These are phyloP conservation scores for Stichopus horrens DNA, from an alignment of 53 echinoderm and acorn worm genomes.

Conservation along the genomic window DNA sequence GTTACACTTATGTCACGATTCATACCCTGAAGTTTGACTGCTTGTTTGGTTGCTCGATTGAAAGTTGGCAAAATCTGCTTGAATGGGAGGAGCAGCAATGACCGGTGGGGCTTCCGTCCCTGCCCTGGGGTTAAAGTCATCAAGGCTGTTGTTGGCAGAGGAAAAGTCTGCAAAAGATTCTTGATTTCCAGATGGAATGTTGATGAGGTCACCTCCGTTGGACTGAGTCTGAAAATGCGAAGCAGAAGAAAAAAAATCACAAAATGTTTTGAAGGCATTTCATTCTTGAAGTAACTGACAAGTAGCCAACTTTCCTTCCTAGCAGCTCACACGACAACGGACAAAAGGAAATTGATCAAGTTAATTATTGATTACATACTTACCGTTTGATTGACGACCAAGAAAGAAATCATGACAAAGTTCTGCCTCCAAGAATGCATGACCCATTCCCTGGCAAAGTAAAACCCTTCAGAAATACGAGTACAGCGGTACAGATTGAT, in stretches of 20 bases:
- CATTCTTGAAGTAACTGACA: not conserved
- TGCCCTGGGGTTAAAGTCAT: constrained; percentile 92
- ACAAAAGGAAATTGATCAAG: too few species aligned
- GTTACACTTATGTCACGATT: not conserved
- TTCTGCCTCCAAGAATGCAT: too few species aligned
- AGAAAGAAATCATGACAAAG: too few species aligned
- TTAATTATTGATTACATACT: too few species aligned
- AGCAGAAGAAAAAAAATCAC: not conserved
- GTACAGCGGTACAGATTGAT: too few species aligned
- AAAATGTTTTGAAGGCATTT: not conserved
- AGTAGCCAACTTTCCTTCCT: too few species aligned
- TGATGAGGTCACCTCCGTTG: constrained; percentile 29
- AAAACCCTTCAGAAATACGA: too few species aligned
- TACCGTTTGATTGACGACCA: too few species aligned
- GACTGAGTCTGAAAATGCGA: not conserved
- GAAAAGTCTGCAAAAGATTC: constrained; percentile 89
- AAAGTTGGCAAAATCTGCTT: constrained; percentile 67
- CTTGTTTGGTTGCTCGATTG: constrained; percentile 63
- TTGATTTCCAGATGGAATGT: constrained; percentile 39
- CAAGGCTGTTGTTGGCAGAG: constrained; percentile 85
- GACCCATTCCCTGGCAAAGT: too few species aligned
- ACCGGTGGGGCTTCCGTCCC: constrained; percentile 41
- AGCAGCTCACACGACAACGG: too few species aligned
- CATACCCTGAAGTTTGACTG: constrained; percentile 61
- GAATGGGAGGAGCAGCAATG: constrained; percentile 15